Conservation (phyloP, 2,113 vertebrate genomes). For the Rhinolophus sinicus region DNA sequence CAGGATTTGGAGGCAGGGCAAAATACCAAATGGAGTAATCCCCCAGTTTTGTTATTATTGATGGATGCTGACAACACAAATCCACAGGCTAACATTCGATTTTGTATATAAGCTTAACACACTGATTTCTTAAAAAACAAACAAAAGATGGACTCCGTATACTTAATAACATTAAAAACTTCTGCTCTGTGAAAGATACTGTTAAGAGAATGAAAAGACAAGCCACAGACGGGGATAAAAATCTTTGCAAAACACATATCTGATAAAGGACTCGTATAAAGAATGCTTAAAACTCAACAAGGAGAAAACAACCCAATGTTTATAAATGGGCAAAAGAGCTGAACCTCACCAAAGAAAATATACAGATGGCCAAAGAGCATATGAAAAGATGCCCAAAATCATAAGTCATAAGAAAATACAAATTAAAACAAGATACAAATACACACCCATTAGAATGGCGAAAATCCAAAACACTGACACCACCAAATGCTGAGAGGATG, state of each 20-base stretch:
- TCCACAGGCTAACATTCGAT: slow-evolving; percentile 18
- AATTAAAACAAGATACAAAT: not conserved
- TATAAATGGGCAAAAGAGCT: not conserved
- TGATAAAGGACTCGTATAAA: not conserved
- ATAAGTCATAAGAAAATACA: not conserved
- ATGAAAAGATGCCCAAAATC: not conserved
- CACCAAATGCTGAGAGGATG: not conserved
- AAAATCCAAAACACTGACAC: slow-evolving; percentile 8
- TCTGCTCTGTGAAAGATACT: slow-evolving; percentile 14
- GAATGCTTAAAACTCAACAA: slow-evolving; percentile 39
- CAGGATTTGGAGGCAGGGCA: slow-evolving; percentile 35
- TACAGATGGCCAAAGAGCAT: not conserved
- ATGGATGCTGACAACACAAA: slow-evolving; percentile 24
- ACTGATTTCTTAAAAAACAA: slow-evolving; percentile 36
- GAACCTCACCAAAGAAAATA: slow-evolving; percentile 46
- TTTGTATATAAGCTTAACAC: slow-evolving; percentile 21
- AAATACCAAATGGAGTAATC: slow-evolving; percentile 21
- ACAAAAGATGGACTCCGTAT: not conserved
- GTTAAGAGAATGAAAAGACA: slow-evolving; percentile 38
- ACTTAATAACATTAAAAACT: slow-evolving; percentile 56
- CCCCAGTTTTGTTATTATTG: slow-evolving; percentile 41
- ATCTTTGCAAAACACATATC: slow-evolving; percentile 28
- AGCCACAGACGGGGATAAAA: not conserved
- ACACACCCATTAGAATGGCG: not conserved
- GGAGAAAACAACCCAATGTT: not conserved